Percentiles rank a stretch among this genome's conserved stretches.
Conservation (phyloP, 2,888 invertebrate species). For the Hirtodrosophila confusa region DNA sequence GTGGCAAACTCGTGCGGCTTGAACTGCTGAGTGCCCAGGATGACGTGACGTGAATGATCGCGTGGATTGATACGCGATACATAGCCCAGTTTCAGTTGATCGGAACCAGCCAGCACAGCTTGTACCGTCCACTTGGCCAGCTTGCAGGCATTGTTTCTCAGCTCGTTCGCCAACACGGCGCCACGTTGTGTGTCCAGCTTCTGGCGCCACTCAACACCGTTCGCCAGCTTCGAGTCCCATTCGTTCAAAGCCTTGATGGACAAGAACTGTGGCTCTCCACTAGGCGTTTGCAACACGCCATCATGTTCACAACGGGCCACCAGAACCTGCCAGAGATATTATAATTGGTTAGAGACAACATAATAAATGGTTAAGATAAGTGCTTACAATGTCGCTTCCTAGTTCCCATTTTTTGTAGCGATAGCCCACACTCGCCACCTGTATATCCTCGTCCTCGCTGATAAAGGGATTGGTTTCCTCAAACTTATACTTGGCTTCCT, state of each 20-base stretch:
- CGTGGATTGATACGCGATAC: slow-evolving; percentile 97
- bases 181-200: slow-evolving; percentile 99
- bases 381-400: slow-evolving; percentile 94
- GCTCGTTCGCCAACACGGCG: slow-evolving; percentile 98
- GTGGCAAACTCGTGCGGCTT: slow-evolving; percentile 99
- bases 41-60: slow-evolving; percentile 98
- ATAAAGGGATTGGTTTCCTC: slow-evolving; percentile 97
- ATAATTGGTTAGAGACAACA: neutral
- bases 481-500: slow-evolving; percentile 94
- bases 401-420: slow-evolving; percentile 98
- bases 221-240: slow-evolving; percentile 98
- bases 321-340: slow-evolving; percentile 85
- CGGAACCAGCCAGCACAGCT: slow-evolving; percentile 96
- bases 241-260: slow-evolving; percentile 99
- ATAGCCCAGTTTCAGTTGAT: slow-evolving; percentile 99
- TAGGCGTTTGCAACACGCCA: slow-evolving; percentile 95
- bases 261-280: slow-evolving; percentile 95
- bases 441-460: slow-evolving; percentile 95
- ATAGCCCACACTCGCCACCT: slow-evolving; percentile 98
- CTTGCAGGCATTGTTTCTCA: slow-evolving; percentile 99
- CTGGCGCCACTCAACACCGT: slow-evolving; percentile 99
- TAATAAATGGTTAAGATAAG: neutral
- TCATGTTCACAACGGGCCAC: slow-evolving; percentile 99
- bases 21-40: slow-evolving; percentile 98
- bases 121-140: slow-evolving; percentile 99